phyloP scores from a whole-genome alignment of 2,797 vertebrate species.

The Anabacerthia variegaticeps region DNA sequence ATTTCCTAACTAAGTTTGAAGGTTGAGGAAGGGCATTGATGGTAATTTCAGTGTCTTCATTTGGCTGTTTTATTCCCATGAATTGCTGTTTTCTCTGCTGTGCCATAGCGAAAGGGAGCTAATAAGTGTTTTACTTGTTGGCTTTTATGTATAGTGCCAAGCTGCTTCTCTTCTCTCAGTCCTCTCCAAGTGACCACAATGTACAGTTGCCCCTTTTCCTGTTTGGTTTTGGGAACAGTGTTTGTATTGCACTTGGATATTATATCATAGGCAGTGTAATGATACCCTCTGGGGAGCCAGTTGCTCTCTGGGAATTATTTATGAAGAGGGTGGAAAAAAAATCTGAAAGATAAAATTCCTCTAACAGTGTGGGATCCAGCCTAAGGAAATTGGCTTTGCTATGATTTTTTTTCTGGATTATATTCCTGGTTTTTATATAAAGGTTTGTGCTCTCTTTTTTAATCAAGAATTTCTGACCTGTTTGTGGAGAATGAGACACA shows the following conservation, averaged over 20 bases:
- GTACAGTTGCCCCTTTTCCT: conserved; percentile 23
- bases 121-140: conserved; percentile 49
- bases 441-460: not conserved
- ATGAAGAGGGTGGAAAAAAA: not conserved
- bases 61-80: conserved; percentile 34
- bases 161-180: not conserved
- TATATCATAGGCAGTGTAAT: not conserved
- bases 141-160: conserved; percentile 13
- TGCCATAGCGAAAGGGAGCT: conserved; percentile 8
- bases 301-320: not conserved
- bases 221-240: conserved; percentile 14
- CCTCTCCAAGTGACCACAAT: not conserved
- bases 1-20: conserved; percentile 36
- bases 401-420: not conserved
- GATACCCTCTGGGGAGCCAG: not conserved
- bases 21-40: conserved; percentile 37
- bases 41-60: conserved; percentile 23
- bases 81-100: conserved; percentile 40
- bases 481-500: not conserved
- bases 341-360: not conserved
- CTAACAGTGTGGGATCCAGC: not conserved
- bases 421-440: not conserved
- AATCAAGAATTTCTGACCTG: not conserved
- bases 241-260: not conserved
- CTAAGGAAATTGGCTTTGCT: not conserved